phyloP scores from a whole-genome alignment of 1,140 invertebrate species.

The Euglossa dilemma region DNA sequence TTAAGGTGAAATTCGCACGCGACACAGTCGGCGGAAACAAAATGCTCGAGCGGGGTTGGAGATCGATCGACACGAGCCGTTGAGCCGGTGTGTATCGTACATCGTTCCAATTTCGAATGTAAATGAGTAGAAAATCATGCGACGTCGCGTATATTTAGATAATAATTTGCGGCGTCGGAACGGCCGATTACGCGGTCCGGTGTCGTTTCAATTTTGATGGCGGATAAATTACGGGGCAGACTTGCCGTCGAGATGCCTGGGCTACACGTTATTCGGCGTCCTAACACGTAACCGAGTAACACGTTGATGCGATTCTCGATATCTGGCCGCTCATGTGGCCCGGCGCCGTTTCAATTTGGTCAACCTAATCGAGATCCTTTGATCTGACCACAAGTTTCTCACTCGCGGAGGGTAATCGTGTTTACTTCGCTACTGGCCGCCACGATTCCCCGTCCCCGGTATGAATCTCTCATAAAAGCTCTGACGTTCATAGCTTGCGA shows the following conservation, averaged over 20 bases:
- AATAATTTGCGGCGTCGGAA: slow-evolving; percentile 31
- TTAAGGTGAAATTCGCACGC: slow-evolving; percentile 58
- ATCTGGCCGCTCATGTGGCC: slow-evolving; percentile 4
- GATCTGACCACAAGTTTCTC: neutral
- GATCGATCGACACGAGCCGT: slow-evolving; percentile 26
- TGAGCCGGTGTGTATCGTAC: slow-evolving; percentile 26
- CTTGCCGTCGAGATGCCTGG: neutral
- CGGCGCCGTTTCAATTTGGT: slow-evolving; percentile 31
- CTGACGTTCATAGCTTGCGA: too few species aligned
- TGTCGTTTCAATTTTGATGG: slow-evolving; percentile 7
- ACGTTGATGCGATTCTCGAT: slow-evolving; percentile 2
- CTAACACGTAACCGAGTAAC: slow-evolving; percentile 41
- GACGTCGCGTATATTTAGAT: slow-evolving; percentile 18
- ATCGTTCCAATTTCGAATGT: slow-evolving; percentile 49
- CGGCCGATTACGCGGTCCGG: neutral
- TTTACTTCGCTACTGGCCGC: neutral
- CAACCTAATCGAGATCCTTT: slow-evolving; percentile 23
- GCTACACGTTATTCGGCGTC: slow-evolving; percentile 18
- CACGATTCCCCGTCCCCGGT: too few species aligned
- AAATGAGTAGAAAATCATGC: slow-evolving; percentile 36
- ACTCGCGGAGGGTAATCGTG: neutral
- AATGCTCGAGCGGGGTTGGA: slow-evolving; percentile 18
- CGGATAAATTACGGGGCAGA: neutral
- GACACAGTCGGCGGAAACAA: slow-evolving; percentile 43
- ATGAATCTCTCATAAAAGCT: too few species aligned